These are phyloP conservation scores for Polypterus senegalus DNA, from an alignment of 2,113 vertebrate genomes.

Conservation along the genomic window DNA sequence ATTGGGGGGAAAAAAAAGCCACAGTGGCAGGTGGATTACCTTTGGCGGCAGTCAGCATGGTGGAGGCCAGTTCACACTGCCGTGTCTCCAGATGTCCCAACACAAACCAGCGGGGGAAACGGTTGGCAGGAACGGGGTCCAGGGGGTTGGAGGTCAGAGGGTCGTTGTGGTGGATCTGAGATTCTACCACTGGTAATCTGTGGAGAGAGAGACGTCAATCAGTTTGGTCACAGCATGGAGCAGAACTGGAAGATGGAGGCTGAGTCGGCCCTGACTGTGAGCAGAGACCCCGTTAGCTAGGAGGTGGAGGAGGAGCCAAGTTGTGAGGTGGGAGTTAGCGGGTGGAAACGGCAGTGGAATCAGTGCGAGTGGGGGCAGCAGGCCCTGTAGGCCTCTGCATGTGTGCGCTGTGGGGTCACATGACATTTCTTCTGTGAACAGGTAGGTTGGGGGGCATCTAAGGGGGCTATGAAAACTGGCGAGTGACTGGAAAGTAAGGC, in stretches of 20 bases:
- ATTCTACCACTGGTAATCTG: slow-evolving; percentile 43
- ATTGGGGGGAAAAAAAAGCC: too few relatives aligned
- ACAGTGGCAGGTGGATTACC: slow-evolving; percentile 23
- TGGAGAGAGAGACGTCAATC: background rate
- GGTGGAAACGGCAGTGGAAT: background rate
- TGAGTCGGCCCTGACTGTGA: background rate
- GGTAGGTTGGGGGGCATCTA: background rate
- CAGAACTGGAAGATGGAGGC: background rate
- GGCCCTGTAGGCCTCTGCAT: too few relatives aligned
- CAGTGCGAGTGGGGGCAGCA: background rate
- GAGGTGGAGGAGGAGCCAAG: background rate
- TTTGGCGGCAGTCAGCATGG: slow-evolving; percentile 44
- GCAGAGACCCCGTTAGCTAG: too few relatives aligned
- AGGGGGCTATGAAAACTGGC: background rate
- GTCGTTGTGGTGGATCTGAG: slow-evolving; percentile 23
- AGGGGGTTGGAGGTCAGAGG: slow-evolving; percentile 25
- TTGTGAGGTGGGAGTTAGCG: too few relatives aligned
- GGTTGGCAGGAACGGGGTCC: slow-evolving; percentile 35
- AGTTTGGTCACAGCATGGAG: background rate
- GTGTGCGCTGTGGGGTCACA: too few relatives aligned
- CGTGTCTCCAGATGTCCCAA: slow-evolving; percentile 45
- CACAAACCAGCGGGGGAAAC: slow-evolving; percentile 46
- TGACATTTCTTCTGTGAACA: too few relatives aligned
- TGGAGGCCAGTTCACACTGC: slow-evolving; percentile 45
- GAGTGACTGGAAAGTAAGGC: background rate